Base-by-base conservation (phyloP, 2,113 vertebrate genomes). In the Camelus bactrianus region DNA sequence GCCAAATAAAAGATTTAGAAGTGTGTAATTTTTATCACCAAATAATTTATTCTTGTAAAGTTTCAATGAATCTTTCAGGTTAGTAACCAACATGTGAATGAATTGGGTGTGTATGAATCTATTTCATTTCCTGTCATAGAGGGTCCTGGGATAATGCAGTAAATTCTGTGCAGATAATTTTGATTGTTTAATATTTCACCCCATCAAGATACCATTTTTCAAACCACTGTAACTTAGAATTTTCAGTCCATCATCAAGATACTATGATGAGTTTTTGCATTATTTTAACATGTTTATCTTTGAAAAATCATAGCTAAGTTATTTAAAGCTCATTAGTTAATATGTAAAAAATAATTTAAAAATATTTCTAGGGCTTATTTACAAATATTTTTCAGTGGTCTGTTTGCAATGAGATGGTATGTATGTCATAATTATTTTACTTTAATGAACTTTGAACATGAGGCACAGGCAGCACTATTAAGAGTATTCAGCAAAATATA, bases 201-300 rank as follows among this genome's bases (percentile, higher is more conserved):
- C 0, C 50, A 5, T 48, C 26, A 73, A 94, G 32, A 65, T 32
- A 35, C 26, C 67, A 80, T n/a, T 82, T 79, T 76, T 67, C 46
- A 35, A 54, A 54, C 52, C 11, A 52, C 8, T n/a, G 48, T 77
- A n/a, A 48, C 17, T 64, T 52, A 7, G 13, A 92, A 77, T 58
- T 46, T 89, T 83, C 60, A 73, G 62, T n/a, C 14, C 35, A 32
- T 19, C 12, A 76, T 58, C 6, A 86, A 79, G 70, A 62, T 58
- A 32, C 15, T 76, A 62, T 6, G 4, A 8, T 8, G 22, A 22
- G 30, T 93, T 80, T 94, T 86, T 80, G 1, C 4, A 46, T 89
- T 92, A 77, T 72, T 64, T 88, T 77, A 91, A 73, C 26, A 46
- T 52, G 8, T 75, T 90, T 92, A 30, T 19, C n/a, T 88, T 93